Conservation (phyloP, 2,113 vertebrate species). For the Recurvirostra avosetta region DNA sequence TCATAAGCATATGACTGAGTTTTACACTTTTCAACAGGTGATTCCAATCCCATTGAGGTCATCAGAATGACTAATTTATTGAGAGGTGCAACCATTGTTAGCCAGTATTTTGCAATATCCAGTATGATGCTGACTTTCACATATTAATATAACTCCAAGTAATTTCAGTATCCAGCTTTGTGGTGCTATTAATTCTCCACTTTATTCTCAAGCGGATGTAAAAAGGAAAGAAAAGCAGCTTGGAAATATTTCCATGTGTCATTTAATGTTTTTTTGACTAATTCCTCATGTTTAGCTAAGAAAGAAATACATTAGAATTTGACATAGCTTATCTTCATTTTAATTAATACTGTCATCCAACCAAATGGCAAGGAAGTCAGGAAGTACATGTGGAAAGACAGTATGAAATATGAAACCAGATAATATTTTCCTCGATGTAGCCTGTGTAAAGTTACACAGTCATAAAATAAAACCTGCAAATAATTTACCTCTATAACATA, state of each 20-base stretch:
- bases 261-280: neutral
- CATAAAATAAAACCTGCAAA: neutral
- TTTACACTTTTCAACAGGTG: neutral
- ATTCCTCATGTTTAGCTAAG: neutral
- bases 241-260: neutral
- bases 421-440: neutral
- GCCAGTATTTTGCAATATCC: neutral
- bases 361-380: neutral
- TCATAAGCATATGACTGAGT: neutral
- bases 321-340: neutral
- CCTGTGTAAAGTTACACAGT: neutral
- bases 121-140: neutral
- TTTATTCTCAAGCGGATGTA: neutral
- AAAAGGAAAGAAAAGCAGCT: neutral
- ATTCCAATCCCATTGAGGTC: neutral
- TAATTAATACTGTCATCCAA: neutral
- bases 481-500: neutral
- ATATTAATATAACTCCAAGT: neutral
- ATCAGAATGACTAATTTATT: neutral
- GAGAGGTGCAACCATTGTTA: neutral
- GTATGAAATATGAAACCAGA: neutral
- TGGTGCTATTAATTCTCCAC: neutral
- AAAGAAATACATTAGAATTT: neutral
- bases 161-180: neutral
- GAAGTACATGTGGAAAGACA: neutral